Evolutionary conservation across 1,140 invertebrate species (phyloP).

Genomic region (Calephelis nemesis): DNA sequence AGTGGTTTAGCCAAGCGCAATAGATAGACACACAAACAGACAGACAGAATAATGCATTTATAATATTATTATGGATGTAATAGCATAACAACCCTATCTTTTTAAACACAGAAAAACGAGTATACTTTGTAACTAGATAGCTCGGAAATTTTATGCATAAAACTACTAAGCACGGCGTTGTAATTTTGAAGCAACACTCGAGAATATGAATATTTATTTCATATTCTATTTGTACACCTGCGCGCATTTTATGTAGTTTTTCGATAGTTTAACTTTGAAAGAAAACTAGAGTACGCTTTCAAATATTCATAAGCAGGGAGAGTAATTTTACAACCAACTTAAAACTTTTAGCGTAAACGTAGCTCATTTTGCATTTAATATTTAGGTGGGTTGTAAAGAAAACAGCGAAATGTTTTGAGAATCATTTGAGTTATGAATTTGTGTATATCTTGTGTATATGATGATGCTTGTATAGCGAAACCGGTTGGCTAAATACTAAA

Average conservation of each 20-base stretch:
- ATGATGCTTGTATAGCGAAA: too few relatives aligned
- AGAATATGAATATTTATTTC: constrained; percentile 36
- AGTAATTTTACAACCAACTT: constrained; percentile 22
- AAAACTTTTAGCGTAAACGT: constrained; percentile 14
- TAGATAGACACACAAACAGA: too few relatives aligned
- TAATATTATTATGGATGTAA: not conserved
- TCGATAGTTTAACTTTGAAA: constrained; percentile 29
- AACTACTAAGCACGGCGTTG: constrained; percentile 25
- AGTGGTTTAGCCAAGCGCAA: too few relatives aligned
- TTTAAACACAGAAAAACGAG: not conserved
- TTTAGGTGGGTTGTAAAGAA: not conserved
- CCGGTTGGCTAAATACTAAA: too few relatives aligned
- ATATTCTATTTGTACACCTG: constrained; percentile 31
- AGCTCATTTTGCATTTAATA: not conserved
- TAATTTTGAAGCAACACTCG: constrained; percentile 29
- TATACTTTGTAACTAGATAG: constrained; percentile 30
- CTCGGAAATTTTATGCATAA: constrained; percentile 29
- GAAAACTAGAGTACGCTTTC: constrained; percentile 28
- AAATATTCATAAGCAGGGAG: constrained; percentile 29
- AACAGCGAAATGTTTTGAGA: not conserved
- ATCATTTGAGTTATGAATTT: not conserved
- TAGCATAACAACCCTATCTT: constrained; percentile 1
- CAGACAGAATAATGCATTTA: too few relatives aligned
- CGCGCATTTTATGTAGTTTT: constrained; percentile 29
- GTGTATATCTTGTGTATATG: too few relatives aligned